Base-by-base conservation (phyloP, 2,888 invertebrate genomes). In the Pemphredon lugubris region DNA sequence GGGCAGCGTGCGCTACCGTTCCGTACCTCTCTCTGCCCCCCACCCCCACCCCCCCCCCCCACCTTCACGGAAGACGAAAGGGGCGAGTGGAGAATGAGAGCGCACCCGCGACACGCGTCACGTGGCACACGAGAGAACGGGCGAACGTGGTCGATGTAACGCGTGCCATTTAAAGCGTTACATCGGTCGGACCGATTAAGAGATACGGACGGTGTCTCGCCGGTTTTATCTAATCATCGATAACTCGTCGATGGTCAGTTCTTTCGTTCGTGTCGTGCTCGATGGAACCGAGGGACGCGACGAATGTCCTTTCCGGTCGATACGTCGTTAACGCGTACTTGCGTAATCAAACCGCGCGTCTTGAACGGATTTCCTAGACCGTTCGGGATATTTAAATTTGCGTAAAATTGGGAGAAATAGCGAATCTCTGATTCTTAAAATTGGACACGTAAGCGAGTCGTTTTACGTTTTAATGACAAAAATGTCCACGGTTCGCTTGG, bases 111-210 rank as follows among this genome's bases (percentile, higher is more conserved):
- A 20, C 26, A 18, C 13, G 39, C 39, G 50, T 77, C 69, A 73
- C 75, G 76, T 77, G 73, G 51, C 69, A 44, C 54, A 55, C 47
- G 65, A 65, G 50, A 50, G 50, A 53, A 47, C 14, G n/a, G n/a
- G n/a, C 26, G 21, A 57, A 48, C 37, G 47, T 57, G 32, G 51
- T 7, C 45, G 48, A 23, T 14, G 44, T 21, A 16, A 61, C 57
- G 47, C 47, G 69, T 59, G 54, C 42, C 54, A 37, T 45, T 53
- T 53, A 1, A 26, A 4, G 6, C 40, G 40, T 34, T 34, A 34
- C 34, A n/a, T 34, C 34, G 34, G n/a, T n/a, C 34, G n/a, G n/a
- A 34, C 34, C 34, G 34, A 34, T 34, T 34, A 34, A 3, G n/a
- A 34, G 34, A 34, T n/a, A 34, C 34, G 7, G 3, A 26, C 34